Base-by-base conservation (phyloP, 2,113 vertebrate species). In the Gymnobelideus leadbeateri region DNA sequence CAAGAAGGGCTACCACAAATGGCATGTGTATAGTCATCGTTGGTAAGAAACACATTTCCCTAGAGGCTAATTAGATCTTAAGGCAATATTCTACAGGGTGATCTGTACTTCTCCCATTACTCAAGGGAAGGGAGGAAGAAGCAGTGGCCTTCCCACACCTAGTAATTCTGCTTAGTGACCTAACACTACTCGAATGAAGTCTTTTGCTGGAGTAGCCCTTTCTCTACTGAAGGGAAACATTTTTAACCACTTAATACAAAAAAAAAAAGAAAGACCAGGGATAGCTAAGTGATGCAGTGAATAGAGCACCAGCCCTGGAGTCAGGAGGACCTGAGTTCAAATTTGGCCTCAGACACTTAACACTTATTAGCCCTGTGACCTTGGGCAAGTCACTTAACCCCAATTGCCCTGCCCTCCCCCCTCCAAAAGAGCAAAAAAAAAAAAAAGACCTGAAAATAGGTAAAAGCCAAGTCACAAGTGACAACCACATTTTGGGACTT, bases 1-100 rank as follows among this genome's bases (percentile, higher is more conserved):
- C 54, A 68, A 68, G 50, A 77, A 92, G 50, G 46, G 46, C 53
- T 95, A 95, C 92, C 50, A 94, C 94, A 95, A 94, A 57, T 0
- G 5, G 68, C 8, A 61, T 12, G 4, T 68, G 5, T 89, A 94
- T 52, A 94, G 47, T 61, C 46, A 37, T 94, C 37, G 37, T 90
- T 16, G 46, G 9, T 89, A 28, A 91, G 49, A 49, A 52, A 54
- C 46, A 92, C 49, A 89, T n/a, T 53, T 52, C 68, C 89, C 49
- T 54, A n/a, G 51, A 89, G 49, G 51, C 91, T 93, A 93, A n/a
- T n/a, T 49, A 68, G 51, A 90, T 68, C 51, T 92, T 49, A n/a
- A 54, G 51, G 92, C 49, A 91, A 28, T 11, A 43, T 91, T 84
- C 28, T 26, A 19, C 37, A 31, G 26, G 49, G 47, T 10, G 43